A percentile compares a stretch with the other conserved stretches of the same genome.
Evolutionary conservation across 2,113 vertebrate genomes (phyloP).

Genomic region (Indri indri): DNA sequence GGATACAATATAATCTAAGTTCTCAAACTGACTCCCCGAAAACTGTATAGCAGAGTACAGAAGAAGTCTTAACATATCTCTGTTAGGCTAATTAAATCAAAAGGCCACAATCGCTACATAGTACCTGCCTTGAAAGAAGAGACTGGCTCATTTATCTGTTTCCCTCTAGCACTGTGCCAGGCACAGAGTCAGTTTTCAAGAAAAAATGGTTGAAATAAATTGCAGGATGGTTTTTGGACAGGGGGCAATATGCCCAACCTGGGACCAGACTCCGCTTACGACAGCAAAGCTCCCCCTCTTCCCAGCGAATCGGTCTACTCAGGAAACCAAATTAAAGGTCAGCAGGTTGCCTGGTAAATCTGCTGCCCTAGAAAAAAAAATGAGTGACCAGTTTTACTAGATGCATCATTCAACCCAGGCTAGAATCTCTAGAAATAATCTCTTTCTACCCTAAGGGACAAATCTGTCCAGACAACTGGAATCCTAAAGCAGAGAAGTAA

Average conservation of each 20-base stretch:
- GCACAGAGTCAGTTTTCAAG: not conserved
- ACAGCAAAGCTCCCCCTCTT: not conserved
- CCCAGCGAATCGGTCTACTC: not conserved
- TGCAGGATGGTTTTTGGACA: not conserved
- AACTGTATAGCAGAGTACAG: not conserved
- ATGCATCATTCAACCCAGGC: constrained; percentile 42
- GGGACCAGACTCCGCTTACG: not conserved
- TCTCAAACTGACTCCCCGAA: not conserved
- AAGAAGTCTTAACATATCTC: not conserved
- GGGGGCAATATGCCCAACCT: not conserved
- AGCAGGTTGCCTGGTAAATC: not conserved
- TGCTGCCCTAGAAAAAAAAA: not conserved
- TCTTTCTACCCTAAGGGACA: constrained; percentile 52
- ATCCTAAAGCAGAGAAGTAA: constrained; percentile 47
- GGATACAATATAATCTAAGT: not conserved
- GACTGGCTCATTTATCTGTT: not conserved
- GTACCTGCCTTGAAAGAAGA: not conserved
- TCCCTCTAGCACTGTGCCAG: not conserved
- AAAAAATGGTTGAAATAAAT: not conserved
- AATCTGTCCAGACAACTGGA: constrained; percentile 59
- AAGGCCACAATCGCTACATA: not conserved
- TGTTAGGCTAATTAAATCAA: not conserved
- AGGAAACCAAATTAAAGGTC: constrained; percentile 46
- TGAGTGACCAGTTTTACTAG: constrained; percentile 11
- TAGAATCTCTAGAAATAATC: constrained; percentile 55